Evolutionary conservation across 2,113 vertebrate species (phyloP), one percentile per base, ranked within the genome.

Genomic region (Tychaedon coryphoeus): DNA sequence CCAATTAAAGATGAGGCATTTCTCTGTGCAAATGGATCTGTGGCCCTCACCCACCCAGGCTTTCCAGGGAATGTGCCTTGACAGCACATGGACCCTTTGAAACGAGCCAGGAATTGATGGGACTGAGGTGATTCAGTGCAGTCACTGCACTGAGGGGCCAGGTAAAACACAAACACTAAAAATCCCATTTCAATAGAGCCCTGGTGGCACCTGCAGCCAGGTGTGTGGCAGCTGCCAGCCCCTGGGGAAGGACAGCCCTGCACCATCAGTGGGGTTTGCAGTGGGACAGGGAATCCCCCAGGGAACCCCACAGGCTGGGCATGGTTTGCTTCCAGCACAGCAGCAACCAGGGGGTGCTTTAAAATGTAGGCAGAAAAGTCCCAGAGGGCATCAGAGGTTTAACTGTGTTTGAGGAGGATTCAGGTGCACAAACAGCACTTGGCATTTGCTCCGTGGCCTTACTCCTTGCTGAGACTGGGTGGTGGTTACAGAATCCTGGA

Each of bases 381-480:
- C 60, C 80, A 51, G 61, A 24, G 70, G 71, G 65, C 45, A 3
- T 4, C 29, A 15, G 92, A n/a, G 93, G 9, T 78, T 77, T 34
- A 15, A 0, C 19, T 7, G 53, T 56, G 6, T 91, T 79, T 93
- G 76, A 36, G 53, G 57, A 81, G 65, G 81, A 17, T 76, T 87
- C 69, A 13, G 81, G 67, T 20, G 64, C 6, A 18, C 75, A 69
- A 76, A 86, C 50, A 73, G 60, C 79, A 1, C 54, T 12, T 3
- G 64, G 67, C 3, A 15, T 86, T 79, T 86, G 86, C 81, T 10
- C 48, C 14, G 3, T 3, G 33, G 8, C 16, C 26, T 57, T 12
- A 7, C 17, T 60, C n/a, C 42, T 10, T 6, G 4, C 2, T 9
- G 33, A 6, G 1, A 0, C 5, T 7, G 2, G 50, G 2, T 4